phyloP scores from a whole-genome alignment of 2,113 vertebrate genomes.

The Coryphaenoides rupestris region DNA sequence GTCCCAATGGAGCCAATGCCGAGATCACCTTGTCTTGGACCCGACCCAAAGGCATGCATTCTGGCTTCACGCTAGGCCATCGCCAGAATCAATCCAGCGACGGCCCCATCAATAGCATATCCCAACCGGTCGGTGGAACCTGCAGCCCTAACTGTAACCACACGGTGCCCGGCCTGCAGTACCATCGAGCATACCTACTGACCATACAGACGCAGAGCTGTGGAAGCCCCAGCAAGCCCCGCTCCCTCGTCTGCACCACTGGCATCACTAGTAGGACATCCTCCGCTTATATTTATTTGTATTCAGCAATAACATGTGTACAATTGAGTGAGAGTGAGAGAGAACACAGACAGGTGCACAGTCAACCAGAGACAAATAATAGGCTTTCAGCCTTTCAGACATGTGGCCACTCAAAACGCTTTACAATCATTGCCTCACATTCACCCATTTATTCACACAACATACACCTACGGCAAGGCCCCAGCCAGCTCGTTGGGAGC shows the following conservation, averaged over 20 bases:
- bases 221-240: constrained; percentile 43
- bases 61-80: constrained; percentile 48
- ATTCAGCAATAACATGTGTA: not conserved
- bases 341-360: too few species aligned
- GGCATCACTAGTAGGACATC: constrained; percentile 77
- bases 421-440: too few species aligned
- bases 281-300: not conserved
- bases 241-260: constrained; percentile 49
- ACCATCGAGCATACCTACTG: constrained; percentile 70
- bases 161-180: constrained; percentile 42
- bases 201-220: constrained; percentile 68
- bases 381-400: too few species aligned
- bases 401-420: too few species aligned
- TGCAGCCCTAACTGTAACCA: not conserved
- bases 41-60: constrained; percentile 57
- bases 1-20: constrained; percentile 48
- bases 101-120: fast-evolving
- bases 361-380: too few species aligned
- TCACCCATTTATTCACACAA: too few species aligned
- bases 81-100: not conserved
- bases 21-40: constrained; percentile 72
- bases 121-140: fast-evolving
- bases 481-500: too few species aligned
- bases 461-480: too few species aligned
- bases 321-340: too few species aligned